Evolutionary conservation across 2,888 invertebrate species (phyloP).

Genomic region (Leistus spinibarbis): DNA sequence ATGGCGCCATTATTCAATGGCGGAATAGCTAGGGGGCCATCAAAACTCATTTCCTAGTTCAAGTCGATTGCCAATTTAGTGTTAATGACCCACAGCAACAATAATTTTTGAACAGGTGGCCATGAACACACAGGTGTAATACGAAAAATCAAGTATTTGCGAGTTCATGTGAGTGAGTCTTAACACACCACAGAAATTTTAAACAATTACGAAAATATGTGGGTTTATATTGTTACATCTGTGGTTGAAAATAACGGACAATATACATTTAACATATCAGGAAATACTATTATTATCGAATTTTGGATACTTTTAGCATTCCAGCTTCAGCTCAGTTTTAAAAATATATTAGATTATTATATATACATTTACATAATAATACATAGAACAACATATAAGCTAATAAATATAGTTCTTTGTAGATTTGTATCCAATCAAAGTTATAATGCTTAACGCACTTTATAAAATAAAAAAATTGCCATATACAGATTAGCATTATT

Average conservation of each 20-base stretch:
- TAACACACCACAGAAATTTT: neutral
- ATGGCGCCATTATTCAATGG: constrained; percentile 24
- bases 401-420: no score
- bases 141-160: neutral
- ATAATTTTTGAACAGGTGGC: constrained; percentile 26
- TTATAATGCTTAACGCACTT: no score
- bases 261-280: no score
- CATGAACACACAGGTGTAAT: constrained; percentile 14
- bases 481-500: no score
- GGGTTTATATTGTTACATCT: neutral
- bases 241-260: neutral
- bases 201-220: neutral
- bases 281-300: no score
- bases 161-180: neutral
- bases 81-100: constrained; percentile 33
- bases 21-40: constrained; percentile 19
- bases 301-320: no score
- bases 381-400: no score
- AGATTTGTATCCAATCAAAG: no score
- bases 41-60: constrained; percentile 37
- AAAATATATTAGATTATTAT: no score
- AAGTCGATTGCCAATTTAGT: constrained; percentile 32
- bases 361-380: no score
- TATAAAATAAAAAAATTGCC: no score
- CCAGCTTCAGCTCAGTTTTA: no score